These are phyloP conservation scores for Arion vulgaris DNA, from an alignment of 1,140 invertebrate genomes.

Conservation along the genomic window DNA sequence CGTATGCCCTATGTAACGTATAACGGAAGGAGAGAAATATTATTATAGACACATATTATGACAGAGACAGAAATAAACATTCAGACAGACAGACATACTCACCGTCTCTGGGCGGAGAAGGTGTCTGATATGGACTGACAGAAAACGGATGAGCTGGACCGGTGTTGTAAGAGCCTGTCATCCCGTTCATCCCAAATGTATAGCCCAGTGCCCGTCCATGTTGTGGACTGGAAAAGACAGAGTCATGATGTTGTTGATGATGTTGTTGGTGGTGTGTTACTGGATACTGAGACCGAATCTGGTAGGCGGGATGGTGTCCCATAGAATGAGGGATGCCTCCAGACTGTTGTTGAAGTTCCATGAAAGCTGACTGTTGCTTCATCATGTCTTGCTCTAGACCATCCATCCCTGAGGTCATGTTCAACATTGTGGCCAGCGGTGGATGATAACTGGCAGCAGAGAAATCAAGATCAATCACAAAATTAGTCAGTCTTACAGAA, in stretches of 20 bases:
- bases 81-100: neutral
- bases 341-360: constrained; percentile 38
- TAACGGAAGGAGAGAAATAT: too few species aligned
- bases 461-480: neutral
- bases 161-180: constrained; percentile 20
- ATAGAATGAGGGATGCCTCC: constrained; percentile 15
- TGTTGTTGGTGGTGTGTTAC: constrained; percentile 13
- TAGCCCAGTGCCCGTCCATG: constrained; percentile 27
- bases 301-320: constrained; percentile 39
- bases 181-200: constrained; percentile 37
- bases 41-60: too few species aligned
- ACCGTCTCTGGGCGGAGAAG: constrained; percentile 36
- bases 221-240: constrained; percentile 26
- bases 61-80: too few species aligned
- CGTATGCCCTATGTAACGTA: too few species aligned
- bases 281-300: constrained; percentile 36
- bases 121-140: constrained; percentile 40
- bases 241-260: constrained; percentile 36
- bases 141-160: constrained; percentile 23
- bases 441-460: constrained; percentile 27
- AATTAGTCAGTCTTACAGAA: too few species aligned
- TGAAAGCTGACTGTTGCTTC: constrained; percentile 42
- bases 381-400: constrained; percentile 39
- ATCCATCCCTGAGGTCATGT: constrained; percentile 35
- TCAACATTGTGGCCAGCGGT: constrained; percentile 37